Percentiles rank a stretch among this genome's conserved stretches.
phyloP scores from a whole-genome alignment of 2,797 vertebrate genomes.

The Varecia variegata region DNA sequence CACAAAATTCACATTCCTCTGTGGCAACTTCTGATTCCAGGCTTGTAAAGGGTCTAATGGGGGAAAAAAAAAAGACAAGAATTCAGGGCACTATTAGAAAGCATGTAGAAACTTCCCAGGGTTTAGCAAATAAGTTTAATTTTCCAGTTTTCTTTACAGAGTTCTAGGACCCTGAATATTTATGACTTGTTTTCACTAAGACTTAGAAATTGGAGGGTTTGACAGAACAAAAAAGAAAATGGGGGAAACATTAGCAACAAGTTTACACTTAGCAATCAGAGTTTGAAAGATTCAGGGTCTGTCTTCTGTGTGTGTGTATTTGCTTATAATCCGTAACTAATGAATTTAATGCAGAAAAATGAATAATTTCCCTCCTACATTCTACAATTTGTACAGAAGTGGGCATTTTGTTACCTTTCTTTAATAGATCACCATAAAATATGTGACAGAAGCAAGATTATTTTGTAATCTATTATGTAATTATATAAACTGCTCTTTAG shows the following conservation, averaged over 20 bases:
- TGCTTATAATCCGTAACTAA: neutral
- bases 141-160: neutral
- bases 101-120: neutral
- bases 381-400: neutral
- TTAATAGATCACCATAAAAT: neutral
- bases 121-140: neutral
- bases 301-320: neutral
- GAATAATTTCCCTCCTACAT: neutral
- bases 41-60: neutral
- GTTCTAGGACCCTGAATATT: neutral
- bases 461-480: neutral
- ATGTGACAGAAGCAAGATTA: neutral
- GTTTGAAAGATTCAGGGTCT: neutral
- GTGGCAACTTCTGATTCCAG: neutral
- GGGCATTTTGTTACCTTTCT: neutral
- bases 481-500: neutral
- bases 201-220: neutral
- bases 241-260: neutral
- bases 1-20: neutral
- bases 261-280: neutral
- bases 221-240: neutral
- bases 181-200: neutral
- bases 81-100: neutral
- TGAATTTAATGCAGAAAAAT: neutral
- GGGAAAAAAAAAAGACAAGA: neutral